These are phyloP conservation scores for Gymnopithys bicolor DNA, from an alignment of 2,797 vertebrate species.

Conservation along the genomic window DNA sequence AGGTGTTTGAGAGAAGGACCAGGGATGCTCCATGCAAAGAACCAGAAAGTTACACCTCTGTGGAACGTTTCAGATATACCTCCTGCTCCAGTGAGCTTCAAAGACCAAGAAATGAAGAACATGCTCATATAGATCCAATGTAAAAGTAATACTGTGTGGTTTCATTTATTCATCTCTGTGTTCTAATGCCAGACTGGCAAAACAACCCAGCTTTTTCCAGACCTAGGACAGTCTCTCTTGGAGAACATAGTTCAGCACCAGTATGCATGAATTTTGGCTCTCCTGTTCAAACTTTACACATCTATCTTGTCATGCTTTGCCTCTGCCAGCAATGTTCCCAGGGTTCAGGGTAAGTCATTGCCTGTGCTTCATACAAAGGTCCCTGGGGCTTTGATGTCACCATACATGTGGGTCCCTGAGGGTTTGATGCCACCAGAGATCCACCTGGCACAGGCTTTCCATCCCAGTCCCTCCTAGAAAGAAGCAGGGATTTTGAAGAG, in stretches of 20 bases:
- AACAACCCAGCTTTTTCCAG: background rate
- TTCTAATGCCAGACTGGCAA: background rate
- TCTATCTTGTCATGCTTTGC: background rate
- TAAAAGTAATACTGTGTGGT: background rate
- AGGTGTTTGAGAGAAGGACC: fast-evolving
- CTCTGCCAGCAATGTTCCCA: background rate
- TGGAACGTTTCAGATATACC: background rate
- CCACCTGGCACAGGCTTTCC: fast-evolving
- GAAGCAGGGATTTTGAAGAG: background rate
- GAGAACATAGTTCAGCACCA: background rate
- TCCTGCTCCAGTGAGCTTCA: background rate
- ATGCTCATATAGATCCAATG: background rate
- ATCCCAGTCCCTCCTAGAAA: background rate
- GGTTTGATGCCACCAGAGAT: background rate
- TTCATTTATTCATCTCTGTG: background rate
- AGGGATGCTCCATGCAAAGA: background rate
- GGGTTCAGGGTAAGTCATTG: background rate
- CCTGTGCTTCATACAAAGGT: background rate
- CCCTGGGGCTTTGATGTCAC: background rate
- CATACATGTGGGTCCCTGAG: background rate
- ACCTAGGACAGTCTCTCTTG: background rate
- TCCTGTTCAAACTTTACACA: background rate
- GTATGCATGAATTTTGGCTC: background rate
- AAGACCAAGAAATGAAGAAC: background rate
- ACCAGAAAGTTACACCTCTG: background rate